These are phyloP conservation scores for Butorides virescens DNA, from an alignment of 2,113 vertebrate genomes.

Conservation along the genomic window DNA sequence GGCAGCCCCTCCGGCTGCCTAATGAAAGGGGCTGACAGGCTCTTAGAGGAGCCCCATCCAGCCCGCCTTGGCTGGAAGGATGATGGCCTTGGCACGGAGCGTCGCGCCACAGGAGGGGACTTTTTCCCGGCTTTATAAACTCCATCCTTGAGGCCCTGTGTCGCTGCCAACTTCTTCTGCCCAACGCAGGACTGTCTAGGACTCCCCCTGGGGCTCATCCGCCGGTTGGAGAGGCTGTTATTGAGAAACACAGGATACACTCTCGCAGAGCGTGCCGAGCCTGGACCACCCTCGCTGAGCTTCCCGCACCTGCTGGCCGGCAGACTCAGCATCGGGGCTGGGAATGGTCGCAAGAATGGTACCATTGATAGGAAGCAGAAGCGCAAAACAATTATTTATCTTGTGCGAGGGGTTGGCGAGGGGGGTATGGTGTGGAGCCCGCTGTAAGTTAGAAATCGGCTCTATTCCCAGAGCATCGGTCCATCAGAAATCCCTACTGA, in stretches of 20 bases:
- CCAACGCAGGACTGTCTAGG: background rate
- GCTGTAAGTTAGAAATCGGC: background rate
- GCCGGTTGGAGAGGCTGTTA: background rate
- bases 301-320: constrained; percentile 15
- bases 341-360: background rate
- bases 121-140: constrained; percentile 14
- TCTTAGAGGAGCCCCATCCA: constrained; percentile 52
- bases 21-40: constrained; percentile 66
- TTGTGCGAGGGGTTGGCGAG: background rate
- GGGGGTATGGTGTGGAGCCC: background rate
- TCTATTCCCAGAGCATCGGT: background rate
- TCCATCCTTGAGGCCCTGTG: constrained; percentile 22
- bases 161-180: constrained; percentile 24
- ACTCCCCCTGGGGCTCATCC: constrained; percentile 57
- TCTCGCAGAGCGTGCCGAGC: fast-evolving
- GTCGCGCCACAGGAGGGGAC: background rate
- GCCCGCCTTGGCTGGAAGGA: constrained; percentile 42
- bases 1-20: constrained; percentile 59
- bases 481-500: background rate
- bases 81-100: constrained; percentile 52
- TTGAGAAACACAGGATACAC: constrained; percentile 14
- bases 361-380: background rate
- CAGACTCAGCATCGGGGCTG: background rate
- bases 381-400: background rate
- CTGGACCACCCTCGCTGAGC: constrained; percentile 43